phyloP scores from a whole-genome alignment of 2,888 invertebrate genomes.

The Meganola albula region DNA sequence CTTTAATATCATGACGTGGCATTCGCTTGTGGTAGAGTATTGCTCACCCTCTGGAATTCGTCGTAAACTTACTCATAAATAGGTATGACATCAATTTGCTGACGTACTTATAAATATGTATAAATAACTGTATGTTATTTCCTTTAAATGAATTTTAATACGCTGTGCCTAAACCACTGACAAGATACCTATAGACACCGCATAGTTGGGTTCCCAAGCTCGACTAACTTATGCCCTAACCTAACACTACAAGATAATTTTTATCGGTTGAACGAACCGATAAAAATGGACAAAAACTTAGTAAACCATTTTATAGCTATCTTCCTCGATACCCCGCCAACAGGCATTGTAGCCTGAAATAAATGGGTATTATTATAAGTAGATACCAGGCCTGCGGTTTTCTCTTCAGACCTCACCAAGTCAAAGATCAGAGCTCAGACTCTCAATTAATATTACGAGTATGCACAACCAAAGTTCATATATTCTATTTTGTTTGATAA shows the following conservation, averaged over 20 bases:
- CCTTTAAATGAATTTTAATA: not conserved
- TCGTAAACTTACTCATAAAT: not conserved
- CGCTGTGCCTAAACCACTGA: not conserved
- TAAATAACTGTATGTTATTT: not conserved
- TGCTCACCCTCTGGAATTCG: constrained; percentile 6
- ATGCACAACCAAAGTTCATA: no score
- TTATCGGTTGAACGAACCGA: constrained; percentile 28
- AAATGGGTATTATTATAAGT: no score
- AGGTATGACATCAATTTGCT: not conserved
- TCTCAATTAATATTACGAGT: no score
- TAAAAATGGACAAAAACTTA: constrained; percentile 6
- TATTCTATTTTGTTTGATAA: no score
- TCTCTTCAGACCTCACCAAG: no score
- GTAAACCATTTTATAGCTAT: not conserved
- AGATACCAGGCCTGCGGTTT: no score
- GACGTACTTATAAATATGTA: not conserved
- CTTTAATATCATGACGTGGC: constrained; percentile 36
- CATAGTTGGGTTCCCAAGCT: no score
- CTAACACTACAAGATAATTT: not conserved
- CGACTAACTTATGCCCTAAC: not conserved
- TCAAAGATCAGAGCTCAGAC: no score
- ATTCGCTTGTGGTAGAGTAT: constrained; percentile 1
- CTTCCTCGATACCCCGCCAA: not conserved
- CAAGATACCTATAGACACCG: no score
- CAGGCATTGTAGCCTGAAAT: no score